Base-by-base conservation (phyloP, 2,113 vertebrate species). In the Turdus rufiventris region DNA sequence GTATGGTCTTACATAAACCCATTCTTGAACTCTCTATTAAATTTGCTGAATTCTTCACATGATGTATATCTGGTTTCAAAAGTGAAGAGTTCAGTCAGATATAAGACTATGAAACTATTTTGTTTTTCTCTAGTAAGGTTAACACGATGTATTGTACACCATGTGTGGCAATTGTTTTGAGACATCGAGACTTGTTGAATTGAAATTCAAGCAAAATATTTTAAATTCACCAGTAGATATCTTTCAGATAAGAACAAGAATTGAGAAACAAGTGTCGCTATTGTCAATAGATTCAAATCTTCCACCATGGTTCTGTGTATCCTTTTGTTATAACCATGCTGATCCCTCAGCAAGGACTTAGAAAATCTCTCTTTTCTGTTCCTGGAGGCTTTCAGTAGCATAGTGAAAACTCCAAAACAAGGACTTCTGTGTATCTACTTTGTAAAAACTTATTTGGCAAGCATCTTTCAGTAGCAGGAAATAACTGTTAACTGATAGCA, bases 381-480 rank as follows among this genome's bases (percentile, higher is more conserved):
- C 31, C 67, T 74, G 72, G 15, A 78, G 77, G 23, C 50, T 91
- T 94, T 91, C 57, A 76, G 21, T 26, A 95, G 36, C 34, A 42
- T n/a, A 63, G 56, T 5, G 23, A 92, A 78, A 79, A 80, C 6
- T 36, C 68, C 43, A 74, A 62, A 92, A 86, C 85, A 93, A 93
- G 80, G 91, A 60, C 43, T 66, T 78, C 65, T 88, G 40, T 88
- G 40, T 96, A 89, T 94, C 26, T 90, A 57, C 38, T 81, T 83
- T 72, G n/a, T 75, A 81, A 94, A 60, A 93, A 80, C 17, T 62
- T 93, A 53, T 48, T 91, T 94, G 84, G 72, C 86, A 96, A 94
- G 17, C 28, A 83, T 89, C 95, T 95, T 81, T 93, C 92, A 93
- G 82, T 76, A 91, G 91, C 79, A 91, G 96, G 91, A 96, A 96